Conservation (phyloP, 2,888 invertebrate species). For the Coleophora deauratella region DNA sequence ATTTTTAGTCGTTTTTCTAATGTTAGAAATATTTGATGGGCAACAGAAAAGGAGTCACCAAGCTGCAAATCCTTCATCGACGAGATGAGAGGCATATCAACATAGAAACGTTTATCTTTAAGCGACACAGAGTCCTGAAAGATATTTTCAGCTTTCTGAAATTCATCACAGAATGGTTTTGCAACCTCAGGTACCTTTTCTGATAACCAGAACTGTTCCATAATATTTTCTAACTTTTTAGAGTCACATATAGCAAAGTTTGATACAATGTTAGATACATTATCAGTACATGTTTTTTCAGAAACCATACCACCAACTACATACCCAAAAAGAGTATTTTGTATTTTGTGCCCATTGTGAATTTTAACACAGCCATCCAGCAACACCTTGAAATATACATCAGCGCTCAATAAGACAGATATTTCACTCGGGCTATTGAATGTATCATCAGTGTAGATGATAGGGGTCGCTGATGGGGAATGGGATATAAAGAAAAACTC, state of each 20-base stretch:
- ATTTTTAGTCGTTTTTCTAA: slow-evolving; percentile 9
- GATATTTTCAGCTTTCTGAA: no score
- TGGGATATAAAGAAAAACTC: no score
- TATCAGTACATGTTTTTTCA: neutral
- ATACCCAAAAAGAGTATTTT: slow-evolving; percentile 16
- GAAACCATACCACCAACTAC: slow-evolving; percentile 9
- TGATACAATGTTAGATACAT: neutral
- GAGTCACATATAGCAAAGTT: slow-evolving; percentile 9
- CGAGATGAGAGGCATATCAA: slow-evolving; percentile 9
- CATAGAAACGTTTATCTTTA: slow-evolving; percentile 5
- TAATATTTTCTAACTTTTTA: slow-evolving; percentile 13
- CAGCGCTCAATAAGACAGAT: neutral
- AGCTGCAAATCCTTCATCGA: slow-evolving; percentile 8
- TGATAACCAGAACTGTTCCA: slow-evolving; percentile 19
- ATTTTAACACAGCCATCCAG: slow-evolving; percentile 9
- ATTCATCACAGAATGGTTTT: no score
- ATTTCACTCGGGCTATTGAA: neutral
- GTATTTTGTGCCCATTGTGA: slow-evolving; percentile 9
- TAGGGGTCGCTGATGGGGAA: no score
- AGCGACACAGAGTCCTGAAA: neutral
- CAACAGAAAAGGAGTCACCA: slow-evolving; percentile 13
- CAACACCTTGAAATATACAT: slow-evolving; percentile 11
- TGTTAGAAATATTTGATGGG: slow-evolving; percentile 10
- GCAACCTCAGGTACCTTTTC: no score
- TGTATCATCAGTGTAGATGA: neutral